Evolutionary conservation across 35 echinoderm and acorn worm species (phyloP).

Genomic region (Heliocidaris erythrogramma): DNA sequence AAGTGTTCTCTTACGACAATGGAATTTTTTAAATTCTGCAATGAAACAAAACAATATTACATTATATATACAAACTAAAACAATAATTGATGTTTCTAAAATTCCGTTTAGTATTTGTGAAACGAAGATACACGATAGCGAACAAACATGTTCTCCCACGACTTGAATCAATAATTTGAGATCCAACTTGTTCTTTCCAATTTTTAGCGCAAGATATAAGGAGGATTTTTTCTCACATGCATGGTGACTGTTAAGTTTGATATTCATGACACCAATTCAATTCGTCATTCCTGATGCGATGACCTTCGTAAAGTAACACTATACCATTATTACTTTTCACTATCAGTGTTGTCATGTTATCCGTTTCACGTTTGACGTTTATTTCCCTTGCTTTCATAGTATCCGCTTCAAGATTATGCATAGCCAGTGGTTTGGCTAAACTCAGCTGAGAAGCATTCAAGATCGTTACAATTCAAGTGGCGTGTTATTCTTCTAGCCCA

Average conservation of each 20-base stretch:
- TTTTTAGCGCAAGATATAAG: too few relatives aligned
- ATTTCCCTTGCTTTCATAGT: not conserved
- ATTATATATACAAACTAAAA: too few relatives aligned
- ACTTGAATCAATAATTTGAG: too few relatives aligned
- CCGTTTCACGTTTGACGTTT: not conserved
- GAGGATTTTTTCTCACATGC: too few relatives aligned
- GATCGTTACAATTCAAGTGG: constrained; percentile 8
- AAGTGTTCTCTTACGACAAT: too few relatives aligned
- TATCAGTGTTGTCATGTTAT: not conserved
- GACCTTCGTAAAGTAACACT: not conserved
- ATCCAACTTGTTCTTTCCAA: too few relatives aligned
- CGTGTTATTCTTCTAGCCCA: not conserved
- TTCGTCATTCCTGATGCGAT: not conserved
- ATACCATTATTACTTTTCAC: not conserved
- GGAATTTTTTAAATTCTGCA: too few relatives aligned
- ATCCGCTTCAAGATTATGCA: not conserved
- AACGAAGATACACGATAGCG: too few relatives aligned
- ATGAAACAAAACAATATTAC: too few relatives aligned
- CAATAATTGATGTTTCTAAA: too few relatives aligned
- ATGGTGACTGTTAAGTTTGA: not conserved
- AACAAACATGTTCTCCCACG: too few relatives aligned
- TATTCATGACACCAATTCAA: not conserved
- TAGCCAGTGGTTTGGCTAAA: not conserved
- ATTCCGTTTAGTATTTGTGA: too few relatives aligned
- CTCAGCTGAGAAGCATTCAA: not conserved